Base-by-base conservation (phyloP, 1,140 invertebrate species). In the Gryllus bimaculatus region DNA sequence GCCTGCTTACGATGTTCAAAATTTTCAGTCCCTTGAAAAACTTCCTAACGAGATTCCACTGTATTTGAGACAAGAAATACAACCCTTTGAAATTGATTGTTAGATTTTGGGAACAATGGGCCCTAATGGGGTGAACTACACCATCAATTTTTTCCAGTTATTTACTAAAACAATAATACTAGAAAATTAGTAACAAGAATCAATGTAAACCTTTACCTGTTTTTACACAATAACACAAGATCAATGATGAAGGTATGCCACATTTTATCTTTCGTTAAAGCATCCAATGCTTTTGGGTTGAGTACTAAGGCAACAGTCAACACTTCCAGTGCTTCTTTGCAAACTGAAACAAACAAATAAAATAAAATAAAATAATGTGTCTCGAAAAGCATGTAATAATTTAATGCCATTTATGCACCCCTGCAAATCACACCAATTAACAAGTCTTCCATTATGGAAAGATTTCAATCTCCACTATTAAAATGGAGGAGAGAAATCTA, bases 311-410 rank as follows among this genome's bases (percentile, higher is more conserved):
- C 93, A 78, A 97, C 90, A n/a, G 95, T 96, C 75, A 99, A 87
- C 47, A 96, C 92, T 88, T 98, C 96, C 82, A 98, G 87, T 39
- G 95, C 95, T 87, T 98, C 96, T 83, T 95, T 93, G 83, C 96
- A 96, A 81, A 98, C 92, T 84, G 88, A 81, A 83, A 87, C 81
- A 84, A 73, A 76, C 15, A 15, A 76, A 39, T 26, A 76, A 8
- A 76, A n/a, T 76, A 39, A 8, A 13, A 26, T 76, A 13, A n/a
- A 74, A 15, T 26, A 20, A 74, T 2, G 26, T 10, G 15, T 0
- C n/a, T 26, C 10, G 15, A n/a, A 74, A 74, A 26, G 18, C 18
- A 74, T 74, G 20, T 10, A 8, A 20, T 10, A 7, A 73, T 7
- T 18, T 20, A 73, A 8, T 18, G 20, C 15, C n/a, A 7, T 18